phyloP scores from a whole-genome alignment of 2,113 vertebrate genomes.

The Azemiops feae region DNA sequence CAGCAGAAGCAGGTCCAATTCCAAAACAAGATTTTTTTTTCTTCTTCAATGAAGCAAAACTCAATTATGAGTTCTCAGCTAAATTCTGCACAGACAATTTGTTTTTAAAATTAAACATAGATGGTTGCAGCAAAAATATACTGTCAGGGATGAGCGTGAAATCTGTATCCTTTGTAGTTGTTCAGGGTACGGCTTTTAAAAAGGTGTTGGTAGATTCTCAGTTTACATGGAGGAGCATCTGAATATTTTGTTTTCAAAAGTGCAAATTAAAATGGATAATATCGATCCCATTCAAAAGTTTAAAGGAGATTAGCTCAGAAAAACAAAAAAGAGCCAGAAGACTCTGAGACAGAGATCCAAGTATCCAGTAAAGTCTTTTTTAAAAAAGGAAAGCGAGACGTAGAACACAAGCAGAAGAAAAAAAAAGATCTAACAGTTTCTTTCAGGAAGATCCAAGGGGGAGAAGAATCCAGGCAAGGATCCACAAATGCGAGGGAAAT shows the following conservation, averaged over 20 bases:
- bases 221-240: constrained; percentile 62
- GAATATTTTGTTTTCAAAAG: constrained; percentile 59
- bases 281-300: constrained; percentile 39
- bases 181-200: constrained; percentile 46
- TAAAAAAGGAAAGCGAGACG: not conserved
- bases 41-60: constrained; percentile 57
- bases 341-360: constrained; percentile 48
- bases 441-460: constrained; percentile 5
- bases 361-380: constrained; percentile 39
- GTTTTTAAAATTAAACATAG: constrained; percentile 57
- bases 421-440: constrained; percentile 14
- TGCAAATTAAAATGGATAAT: constrained; percentile 58
- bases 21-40: constrained; percentile 49
- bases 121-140: constrained; percentile 62
- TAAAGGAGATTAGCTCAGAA: constrained; percentile 26
- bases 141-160: constrained; percentile 12
- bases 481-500: constrained; percentile 7
- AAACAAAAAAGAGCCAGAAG: constrained; percentile 8
- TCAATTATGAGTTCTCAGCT: constrained; percentile 30
- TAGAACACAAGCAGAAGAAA: not conserved
- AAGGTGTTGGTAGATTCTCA: constrained; percentile 49
- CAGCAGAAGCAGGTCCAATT: constrained; percentile 66
- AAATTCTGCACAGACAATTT: constrained; percentile 50
- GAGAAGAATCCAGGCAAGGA: constrained; percentile 31
- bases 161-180: constrained; percentile 50